Evolutionary conservation across 1,140 invertebrate genomes (phyloP).

Genomic region (Drosophila cardini): DNA sequence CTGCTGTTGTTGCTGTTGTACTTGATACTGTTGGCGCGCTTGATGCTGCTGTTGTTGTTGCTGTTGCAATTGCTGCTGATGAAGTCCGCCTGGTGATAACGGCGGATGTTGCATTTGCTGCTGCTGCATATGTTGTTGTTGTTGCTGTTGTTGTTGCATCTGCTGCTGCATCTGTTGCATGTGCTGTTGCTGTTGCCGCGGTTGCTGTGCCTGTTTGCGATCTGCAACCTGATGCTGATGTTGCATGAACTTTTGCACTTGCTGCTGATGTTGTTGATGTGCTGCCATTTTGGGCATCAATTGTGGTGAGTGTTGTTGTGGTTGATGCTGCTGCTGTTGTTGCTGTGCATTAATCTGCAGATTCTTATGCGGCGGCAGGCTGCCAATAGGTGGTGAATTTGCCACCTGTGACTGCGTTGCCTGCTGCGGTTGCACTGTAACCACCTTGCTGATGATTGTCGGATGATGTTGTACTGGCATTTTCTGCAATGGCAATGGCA

Average conservation of each 20-base stretch:
- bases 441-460: constrained; percentile 81
- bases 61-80: constrained; percentile 51
- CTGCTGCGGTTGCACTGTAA: constrained; percentile 77
- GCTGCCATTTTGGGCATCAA: constrained; percentile 62
- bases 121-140: constrained; percentile 43
- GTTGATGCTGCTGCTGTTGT: constrained; percentile 48
- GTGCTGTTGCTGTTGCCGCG: constrained; percentile 44
- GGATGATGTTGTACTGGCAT: constrained; percentile 75
- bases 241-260: constrained; percentile 58
- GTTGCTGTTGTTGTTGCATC: constrained; percentile 33
- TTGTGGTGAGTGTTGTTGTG: constrained; percentile 63
- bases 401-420: constrained; percentile 70
- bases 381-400: constrained; percentile 65
- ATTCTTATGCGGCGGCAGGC: constrained; percentile 64
- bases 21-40: constrained; percentile 42
- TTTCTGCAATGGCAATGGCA: constrained; percentile 73
- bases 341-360: constrained; percentile 61
- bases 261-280: constrained; percentile 60
- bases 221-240: constrained; percentile 69
- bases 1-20: constrained; percentile 35
- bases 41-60: constrained; percentile 22
- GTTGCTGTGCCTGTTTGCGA: constrained; percentile 52
- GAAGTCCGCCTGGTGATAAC: constrained; percentile 27
- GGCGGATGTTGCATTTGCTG: constrained; percentile 34
- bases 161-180: constrained; percentile 50